Conservation (phyloP, 1,140 invertebrate genomes). For the Ericerus pela region DNA sequence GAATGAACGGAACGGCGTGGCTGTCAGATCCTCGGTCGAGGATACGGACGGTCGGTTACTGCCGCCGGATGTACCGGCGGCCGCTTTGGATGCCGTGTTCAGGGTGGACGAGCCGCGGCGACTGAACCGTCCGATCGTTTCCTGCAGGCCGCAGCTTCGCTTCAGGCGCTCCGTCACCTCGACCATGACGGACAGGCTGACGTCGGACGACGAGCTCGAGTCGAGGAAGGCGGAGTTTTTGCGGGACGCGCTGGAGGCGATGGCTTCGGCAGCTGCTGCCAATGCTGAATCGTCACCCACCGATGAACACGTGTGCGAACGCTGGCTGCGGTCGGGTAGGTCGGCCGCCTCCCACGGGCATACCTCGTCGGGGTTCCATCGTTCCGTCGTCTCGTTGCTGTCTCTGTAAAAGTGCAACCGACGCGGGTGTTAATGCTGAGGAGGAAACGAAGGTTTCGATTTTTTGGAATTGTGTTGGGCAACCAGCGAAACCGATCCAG, state of each 20-base stretch:
- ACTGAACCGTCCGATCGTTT: background rate
- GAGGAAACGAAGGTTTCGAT: background rate
- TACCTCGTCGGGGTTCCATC: constrained; percentile 35
- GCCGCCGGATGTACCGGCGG: constrained; percentile 6
- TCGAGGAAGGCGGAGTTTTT: constrained; percentile 40
- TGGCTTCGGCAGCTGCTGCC: constrained; percentile 17
- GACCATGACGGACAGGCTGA: constrained; percentile 43
- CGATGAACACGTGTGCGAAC: constrained; percentile 15
- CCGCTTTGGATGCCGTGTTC: constrained; percentile 12
- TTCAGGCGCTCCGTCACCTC: constrained; percentile 27
- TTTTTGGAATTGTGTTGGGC: background rate
- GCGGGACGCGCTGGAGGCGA: constrained; percentile 24
- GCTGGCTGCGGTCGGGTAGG: constrained; percentile 24
- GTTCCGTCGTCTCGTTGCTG: background rate
- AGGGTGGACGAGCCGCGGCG: constrained; percentile 14
- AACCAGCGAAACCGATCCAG: background rate
- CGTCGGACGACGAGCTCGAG: constrained; percentile 52
- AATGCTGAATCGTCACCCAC: constrained; percentile 15
- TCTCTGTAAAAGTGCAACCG: constrained; percentile 10
- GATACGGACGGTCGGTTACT: constrained; percentile 18
- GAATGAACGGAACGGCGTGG: constrained; percentile 22
- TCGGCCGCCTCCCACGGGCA: constrained; percentile 47
- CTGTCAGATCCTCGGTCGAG: constrained; percentile 21
- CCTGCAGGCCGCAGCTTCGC: constrained; percentile 26
- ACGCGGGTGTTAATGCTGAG: constrained; percentile 15